Conservation (phyloP, 2,888 invertebrate species). For the Drosophila meridiana region DNA sequence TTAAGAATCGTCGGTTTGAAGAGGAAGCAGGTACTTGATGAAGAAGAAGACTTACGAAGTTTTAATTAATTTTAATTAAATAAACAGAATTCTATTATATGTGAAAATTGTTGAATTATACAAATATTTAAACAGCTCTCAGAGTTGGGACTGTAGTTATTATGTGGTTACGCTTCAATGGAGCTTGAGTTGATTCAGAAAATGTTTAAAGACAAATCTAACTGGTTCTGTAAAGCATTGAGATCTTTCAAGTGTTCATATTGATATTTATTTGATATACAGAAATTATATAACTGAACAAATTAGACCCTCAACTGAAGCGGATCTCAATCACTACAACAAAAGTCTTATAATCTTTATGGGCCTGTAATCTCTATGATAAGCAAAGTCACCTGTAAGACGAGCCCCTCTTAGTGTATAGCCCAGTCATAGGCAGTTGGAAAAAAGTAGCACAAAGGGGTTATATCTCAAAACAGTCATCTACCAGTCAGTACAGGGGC, state of each 20-base stretch:
- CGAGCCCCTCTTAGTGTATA: constrained; percentile 58
- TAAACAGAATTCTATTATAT: background rate
- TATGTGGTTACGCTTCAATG: constrained; percentile 19
- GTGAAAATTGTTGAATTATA: background rate
- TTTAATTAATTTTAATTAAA: background rate
- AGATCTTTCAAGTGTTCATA: background rate
- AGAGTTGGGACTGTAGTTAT: background rate
- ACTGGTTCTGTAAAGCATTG: constrained; percentile 1
- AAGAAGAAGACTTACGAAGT: background rate
- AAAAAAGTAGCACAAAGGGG: constrained; percentile 26
- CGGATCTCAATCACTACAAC: background rate
- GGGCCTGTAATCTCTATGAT: constrained; percentile 20
- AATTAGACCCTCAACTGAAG: background rate
- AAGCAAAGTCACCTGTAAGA: constrained; percentile 38
- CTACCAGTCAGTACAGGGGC: background rate
- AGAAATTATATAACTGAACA: background rate
- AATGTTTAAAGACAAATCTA: background rate
- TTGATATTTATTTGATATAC: background rate
- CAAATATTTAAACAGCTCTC: constrained; percentile 18
- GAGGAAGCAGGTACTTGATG: constrained; percentile 69
- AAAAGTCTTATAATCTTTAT: background rate
- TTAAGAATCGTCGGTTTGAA: constrained; percentile 83
- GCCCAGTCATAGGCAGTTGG: background rate
- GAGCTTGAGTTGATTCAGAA: background rate
- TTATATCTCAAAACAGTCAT: constrained; percentile 30